Evolutionary conservation across 2,888 invertebrate species (phyloP).

Genomic region (Caenorhabditis imperialis): DNA sequence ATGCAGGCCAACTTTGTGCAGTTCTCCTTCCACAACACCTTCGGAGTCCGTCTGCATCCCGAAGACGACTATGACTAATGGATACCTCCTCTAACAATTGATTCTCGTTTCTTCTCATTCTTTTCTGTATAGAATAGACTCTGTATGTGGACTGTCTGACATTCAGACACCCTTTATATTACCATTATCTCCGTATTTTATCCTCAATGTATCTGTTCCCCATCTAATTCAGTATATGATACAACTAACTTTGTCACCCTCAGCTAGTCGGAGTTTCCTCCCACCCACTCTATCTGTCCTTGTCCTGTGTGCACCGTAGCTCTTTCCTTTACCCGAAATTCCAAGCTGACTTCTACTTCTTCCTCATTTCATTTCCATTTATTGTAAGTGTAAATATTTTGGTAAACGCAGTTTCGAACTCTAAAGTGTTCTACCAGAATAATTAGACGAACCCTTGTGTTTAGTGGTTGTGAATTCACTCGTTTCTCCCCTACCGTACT

Average conservation of each 20-base stretch:
- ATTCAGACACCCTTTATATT: slow-evolving; percentile 19
- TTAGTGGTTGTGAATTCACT: slow-evolving; percentile 12
- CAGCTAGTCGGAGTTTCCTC: slow-evolving; percentile 2
- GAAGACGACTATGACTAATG: slow-evolving; percentile 56
- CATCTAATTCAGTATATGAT: not conserved
- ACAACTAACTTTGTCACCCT: slow-evolving; percentile 1
- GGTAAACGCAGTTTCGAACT: slow-evolving; percentile 33
- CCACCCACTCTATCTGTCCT: not conserved
- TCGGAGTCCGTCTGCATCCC: slow-evolving; percentile 35
- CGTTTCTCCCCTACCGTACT: not conserved
- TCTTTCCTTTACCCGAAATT: slow-evolving; percentile 4
- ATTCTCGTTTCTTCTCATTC: not conserved
- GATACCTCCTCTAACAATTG: not conserved
- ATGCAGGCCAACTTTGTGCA: slow-evolving; percentile 83
- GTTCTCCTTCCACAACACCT: slow-evolving; percentile 83
- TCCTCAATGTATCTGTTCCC: not conserved
- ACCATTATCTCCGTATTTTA: not conserved
- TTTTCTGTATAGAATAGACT: slow-evolving; percentile 7
- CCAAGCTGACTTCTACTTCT: too few species aligned
- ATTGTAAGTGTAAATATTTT: not conserved
- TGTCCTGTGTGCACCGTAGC: not conserved
- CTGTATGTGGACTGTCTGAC: slow-evolving; percentile 4
- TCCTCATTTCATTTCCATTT: slow-evolving; percentile 21
- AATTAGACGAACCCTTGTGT: slow-evolving; percentile 4
- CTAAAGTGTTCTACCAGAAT: slow-evolving; percentile 10